Evolutionary conservation across 2,113 vertebrate genomes (phyloP).

Genomic region (Macaca mulatta): DNA sequence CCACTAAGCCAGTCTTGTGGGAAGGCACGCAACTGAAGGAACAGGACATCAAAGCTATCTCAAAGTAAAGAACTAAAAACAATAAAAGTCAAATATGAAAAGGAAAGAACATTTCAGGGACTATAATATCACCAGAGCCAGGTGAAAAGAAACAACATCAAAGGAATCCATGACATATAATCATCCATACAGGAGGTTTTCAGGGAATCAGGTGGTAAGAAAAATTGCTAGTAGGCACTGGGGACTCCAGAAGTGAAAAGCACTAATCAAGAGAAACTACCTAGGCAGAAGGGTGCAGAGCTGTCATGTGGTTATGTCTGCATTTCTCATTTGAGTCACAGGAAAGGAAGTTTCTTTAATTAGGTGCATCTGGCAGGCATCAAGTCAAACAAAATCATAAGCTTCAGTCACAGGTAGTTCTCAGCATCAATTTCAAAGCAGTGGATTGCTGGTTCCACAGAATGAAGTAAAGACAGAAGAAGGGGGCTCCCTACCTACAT

Average conservation of each 20-base stretch:
- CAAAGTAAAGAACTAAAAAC: not conserved
- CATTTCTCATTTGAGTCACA: not conserved
- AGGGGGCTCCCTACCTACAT: too few relatives aligned
- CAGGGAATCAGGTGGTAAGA: not conserved
- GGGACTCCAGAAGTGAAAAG: not conserved
- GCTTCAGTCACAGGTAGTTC: not conserved
- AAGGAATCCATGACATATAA: not conserved
- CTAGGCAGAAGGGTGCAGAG: not conserved
- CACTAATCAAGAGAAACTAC: not conserved
- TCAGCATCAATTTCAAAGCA: not conserved
- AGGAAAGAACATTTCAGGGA: not conserved
- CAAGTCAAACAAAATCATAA: not conserved
- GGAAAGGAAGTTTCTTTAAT: not conserved
- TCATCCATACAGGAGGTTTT: not conserved
- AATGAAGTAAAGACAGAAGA: not conserved
- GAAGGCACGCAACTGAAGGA: not conserved
- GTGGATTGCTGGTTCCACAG: not conserved
- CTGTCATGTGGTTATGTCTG: not conserved
- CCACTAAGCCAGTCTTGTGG: not conserved
- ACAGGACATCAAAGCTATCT: not conserved
- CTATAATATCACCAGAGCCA: not conserved
- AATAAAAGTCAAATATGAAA: not conserved
- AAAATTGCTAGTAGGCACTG: not conserved
- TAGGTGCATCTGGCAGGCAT: not conserved
- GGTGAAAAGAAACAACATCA: not conserved